Conservation (phyloP, 2,113 vertebrate genomes). For the Phasianus colchicus region DNA sequence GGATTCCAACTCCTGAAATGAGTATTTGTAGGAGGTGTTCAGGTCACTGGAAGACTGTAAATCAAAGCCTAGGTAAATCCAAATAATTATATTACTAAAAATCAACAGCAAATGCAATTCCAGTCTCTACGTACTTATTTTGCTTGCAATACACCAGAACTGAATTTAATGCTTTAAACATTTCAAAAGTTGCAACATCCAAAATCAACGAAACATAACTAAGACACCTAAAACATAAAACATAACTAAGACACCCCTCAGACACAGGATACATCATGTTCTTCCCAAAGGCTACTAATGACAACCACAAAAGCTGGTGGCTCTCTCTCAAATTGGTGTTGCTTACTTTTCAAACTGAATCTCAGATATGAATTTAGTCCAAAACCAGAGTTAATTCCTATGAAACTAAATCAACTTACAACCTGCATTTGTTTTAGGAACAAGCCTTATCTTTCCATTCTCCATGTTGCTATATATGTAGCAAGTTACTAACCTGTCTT, state of each 20-base stretch:
- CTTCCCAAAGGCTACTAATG: not conserved
- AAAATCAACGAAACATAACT: not conserved
- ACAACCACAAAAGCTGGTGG: not conserved
- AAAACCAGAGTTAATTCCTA: not conserved
- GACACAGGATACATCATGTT: not conserved
- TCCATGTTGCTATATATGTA: not conserved
- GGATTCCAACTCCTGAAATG: not conserved
- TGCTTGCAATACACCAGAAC: not conserved
- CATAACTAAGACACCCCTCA: not conserved
- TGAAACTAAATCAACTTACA: not conserved
- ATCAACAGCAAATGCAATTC: not conserved
- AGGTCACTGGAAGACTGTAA: not conserved
- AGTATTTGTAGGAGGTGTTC: not conserved
- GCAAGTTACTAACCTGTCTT: constrained; percentile 86
- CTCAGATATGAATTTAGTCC: not conserved
- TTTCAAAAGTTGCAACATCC: not conserved
- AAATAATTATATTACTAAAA: not conserved
- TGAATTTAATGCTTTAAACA: not conserved
- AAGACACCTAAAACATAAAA: too few relatives aligned
- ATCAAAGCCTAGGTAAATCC: not conserved
- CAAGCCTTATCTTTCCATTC: not conserved
- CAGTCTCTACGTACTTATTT: not conserved
- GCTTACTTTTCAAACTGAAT: not conserved
- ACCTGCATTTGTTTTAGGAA: not conserved
- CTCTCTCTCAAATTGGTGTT: not conserved